phyloP scores from a whole-genome alignment of 2,797 vertebrate genomes.

The Gorsachius magnificus region DNA sequence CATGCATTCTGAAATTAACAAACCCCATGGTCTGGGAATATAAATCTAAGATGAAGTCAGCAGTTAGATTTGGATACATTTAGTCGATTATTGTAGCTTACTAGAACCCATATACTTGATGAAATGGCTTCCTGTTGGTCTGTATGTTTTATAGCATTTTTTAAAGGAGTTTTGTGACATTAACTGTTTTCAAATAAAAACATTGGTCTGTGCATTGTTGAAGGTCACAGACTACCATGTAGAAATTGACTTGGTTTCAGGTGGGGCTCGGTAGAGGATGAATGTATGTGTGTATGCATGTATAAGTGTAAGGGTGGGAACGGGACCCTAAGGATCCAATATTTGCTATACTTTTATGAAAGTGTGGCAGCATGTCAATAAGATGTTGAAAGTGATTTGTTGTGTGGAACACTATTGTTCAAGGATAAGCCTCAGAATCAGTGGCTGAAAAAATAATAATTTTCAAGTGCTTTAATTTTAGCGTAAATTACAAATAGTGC shows the following conservation, averaged over 20 bases:
- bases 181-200: neutral
- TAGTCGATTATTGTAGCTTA: neutral
- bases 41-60: neutral
- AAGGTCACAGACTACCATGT: neutral
- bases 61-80: neutral
- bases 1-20: neutral
- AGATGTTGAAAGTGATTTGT: neutral
- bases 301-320: neutral
- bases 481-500: neutral
- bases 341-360: neutral
- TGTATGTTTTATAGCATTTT: neutral
- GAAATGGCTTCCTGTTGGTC: neutral
- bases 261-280: neutral
- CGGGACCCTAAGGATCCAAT: neutral
- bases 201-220: neutral
- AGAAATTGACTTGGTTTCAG: neutral
- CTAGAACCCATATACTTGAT: neutral
- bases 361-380: neutral
- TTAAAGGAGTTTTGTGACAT: neutral
- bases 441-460: neutral
- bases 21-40: neutral
- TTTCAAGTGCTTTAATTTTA: neutral
- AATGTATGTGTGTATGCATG: neutral
- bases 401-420: neutral
- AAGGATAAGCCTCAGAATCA: neutral